phyloP scores from a whole-genome alignment of 2,797 vertebrate species.

The Enteromius thamalakanensis region DNA sequence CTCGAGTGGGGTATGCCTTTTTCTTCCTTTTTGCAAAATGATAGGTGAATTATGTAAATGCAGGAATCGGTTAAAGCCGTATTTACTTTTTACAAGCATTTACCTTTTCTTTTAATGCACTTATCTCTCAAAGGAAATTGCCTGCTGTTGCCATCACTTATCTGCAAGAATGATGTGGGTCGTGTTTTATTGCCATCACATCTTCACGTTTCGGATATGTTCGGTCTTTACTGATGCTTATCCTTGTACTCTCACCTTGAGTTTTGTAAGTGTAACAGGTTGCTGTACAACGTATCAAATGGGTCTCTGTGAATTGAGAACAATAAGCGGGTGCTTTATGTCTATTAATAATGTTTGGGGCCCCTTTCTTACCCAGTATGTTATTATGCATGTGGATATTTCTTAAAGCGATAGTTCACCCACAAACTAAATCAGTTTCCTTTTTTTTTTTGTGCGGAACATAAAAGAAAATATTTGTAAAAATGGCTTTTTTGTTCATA shows the following conservation, averaged over 20 bases:
- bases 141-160: constrained; percentile 36
- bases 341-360: constrained; percentile 15
- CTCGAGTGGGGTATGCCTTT: constrained; percentile 34
- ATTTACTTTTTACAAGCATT: constrained; percentile 49
- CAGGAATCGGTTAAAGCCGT: constrained; percentile 38
- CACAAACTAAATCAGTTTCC: neutral
- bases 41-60: constrained; percentile 56
- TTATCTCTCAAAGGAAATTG: constrained; percentile 49
- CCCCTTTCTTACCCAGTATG: constrained; percentile 5
- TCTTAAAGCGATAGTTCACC: neutral
- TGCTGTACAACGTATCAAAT: constrained; percentile 17
- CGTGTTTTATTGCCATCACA: constrained; percentile 44
- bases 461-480: too few relatives aligned
- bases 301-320: constrained; percentile 12
- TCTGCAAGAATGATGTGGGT: constrained; percentile 34
- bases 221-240: constrained; percentile 32
- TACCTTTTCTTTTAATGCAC: constrained; percentile 49
- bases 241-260: constrained; percentile 51
- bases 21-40: constrained; percentile 50
- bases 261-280: constrained; percentile 43
- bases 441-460: neutral
- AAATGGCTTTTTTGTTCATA: neutral
- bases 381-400: constrained; percentile 12
- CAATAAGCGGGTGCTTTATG: constrained; percentile 15
- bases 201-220: constrained; percentile 22